phyloP scores from a whole-genome alignment of 2,113 vertebrate species.

The Hirundichthys speculiger region DNA sequence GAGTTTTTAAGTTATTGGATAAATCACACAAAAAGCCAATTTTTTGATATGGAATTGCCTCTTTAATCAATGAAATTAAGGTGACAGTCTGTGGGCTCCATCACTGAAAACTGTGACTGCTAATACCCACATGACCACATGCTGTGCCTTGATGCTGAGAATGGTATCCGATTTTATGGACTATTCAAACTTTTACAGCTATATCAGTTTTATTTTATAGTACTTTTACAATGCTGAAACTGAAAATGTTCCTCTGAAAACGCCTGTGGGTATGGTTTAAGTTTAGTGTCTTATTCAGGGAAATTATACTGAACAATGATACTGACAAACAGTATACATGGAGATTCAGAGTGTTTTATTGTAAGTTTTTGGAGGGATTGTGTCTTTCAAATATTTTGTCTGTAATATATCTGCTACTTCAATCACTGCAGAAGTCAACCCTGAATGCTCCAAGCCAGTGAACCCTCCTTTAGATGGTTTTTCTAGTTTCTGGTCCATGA shows the following conservation, averaged over 20 bases:
- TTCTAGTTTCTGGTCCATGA: conserved; percentile 35
- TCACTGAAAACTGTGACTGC: conserved; percentile 2
- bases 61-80: conserved; percentile 6
- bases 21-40: background rate
- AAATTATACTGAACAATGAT: background rate
- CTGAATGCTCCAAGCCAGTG: conserved; percentile 16
- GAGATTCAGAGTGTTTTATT: background rate
- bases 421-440: conserved; percentile 27
- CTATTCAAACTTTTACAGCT: conserved; percentile 40
- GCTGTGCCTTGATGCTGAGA: conserved; percentile 14
- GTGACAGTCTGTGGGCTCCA: conserved; percentile 10
- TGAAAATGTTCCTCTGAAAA: conserved; percentile 20
- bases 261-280: conserved; percentile 10
- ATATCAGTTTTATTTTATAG: conserved; percentile 41
- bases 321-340: conserved; percentile 1
- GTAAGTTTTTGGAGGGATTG: background rate
- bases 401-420: conserved; percentile 46
- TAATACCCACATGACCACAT: conserved; percentile 39
- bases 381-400: background rate
- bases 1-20: background rate
- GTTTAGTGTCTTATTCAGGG: background rate
- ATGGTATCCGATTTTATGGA: conserved; percentile 45
- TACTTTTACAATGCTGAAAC: conserved; percentile 6
- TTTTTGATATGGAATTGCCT: background rate
- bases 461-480: conserved; percentile 53